phyloP scores from a whole-genome alignment of 2,113 vertebrate genomes.

The Chionodraco myersi region DNA sequence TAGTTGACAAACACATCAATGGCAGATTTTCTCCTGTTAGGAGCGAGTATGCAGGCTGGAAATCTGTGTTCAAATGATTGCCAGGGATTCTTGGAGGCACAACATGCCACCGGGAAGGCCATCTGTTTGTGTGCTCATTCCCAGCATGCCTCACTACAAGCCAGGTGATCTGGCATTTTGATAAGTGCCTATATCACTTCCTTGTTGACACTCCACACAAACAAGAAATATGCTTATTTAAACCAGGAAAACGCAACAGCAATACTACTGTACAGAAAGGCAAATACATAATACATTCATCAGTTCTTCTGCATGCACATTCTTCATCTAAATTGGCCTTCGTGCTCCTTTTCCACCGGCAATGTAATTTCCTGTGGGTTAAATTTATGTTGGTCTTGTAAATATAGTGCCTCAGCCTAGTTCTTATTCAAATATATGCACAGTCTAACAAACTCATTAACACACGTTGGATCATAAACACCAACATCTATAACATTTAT shows the following conservation, averaged over 20 bases:
- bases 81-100: constrained; percentile 59
- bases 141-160: background rate
- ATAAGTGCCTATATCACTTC: background rate
- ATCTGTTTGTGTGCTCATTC: constrained; percentile 60
- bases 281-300: constrained; percentile 73
- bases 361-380: constrained; percentile 44
- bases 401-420: constrained; percentile 42
- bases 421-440: constrained; percentile 62
- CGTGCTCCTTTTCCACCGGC: constrained; percentile 46
- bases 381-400: constrained; percentile 32
- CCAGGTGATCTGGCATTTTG: constrained; percentile 27
- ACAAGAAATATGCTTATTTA: background rate
- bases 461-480: background rate
- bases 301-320: constrained; percentile 73
- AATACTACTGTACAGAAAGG: background rate
- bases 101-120: constrained; percentile 55
- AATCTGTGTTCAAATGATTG: constrained; percentile 24
- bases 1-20: background rate
- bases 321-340: constrained; percentile 49
- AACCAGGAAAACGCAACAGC: background rate
- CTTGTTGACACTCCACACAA: background rate
- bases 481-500: background rate
- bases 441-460: constrained; percentile 24
- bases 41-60: constrained; percentile 12
- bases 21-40: background rate